Conservation (phyloP, 2,113 vertebrate species). For the Nesogale talazaci region DNA sequence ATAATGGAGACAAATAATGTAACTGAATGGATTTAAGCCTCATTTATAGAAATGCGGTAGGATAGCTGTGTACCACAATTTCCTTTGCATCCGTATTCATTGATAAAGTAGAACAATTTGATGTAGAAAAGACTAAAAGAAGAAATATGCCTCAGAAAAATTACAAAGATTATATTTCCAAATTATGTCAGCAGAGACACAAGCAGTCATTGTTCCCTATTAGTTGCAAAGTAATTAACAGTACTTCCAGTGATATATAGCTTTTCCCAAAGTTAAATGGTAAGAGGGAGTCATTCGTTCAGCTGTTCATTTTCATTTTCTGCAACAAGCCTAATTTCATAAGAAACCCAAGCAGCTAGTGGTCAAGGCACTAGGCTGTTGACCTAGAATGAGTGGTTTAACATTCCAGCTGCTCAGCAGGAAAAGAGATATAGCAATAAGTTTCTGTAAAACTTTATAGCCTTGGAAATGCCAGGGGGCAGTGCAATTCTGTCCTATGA, state of each 20-base stretch:
- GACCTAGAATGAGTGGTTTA: neutral
- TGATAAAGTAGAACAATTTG: slow-evolving; percentile 34
- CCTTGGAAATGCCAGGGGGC: neutral
- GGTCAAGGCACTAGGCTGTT: neutral
- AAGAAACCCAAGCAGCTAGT: too few relatives aligned
- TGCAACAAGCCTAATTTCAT: too few relatives aligned
- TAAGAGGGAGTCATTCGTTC: slow-evolving; percentile 1
- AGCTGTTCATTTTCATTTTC: too few relatives aligned
- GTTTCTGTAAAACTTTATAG: neutral
- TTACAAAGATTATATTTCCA: neutral
- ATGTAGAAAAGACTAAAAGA: neutral
- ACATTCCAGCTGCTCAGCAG: neutral
- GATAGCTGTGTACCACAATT: neutral
- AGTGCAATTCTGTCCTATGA: neutral
- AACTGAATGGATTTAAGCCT: neutral
- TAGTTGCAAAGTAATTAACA: too few relatives aligned
- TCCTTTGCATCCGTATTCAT: slow-evolving; percentile 22
- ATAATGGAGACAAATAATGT: neutral
- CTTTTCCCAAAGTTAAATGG: neutral
- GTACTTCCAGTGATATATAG: neutral
- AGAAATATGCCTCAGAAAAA: slow-evolving; percentile 35
- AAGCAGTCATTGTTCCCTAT: slow-evolving; percentile 42
- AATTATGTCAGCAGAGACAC: slow-evolving; percentile 21
- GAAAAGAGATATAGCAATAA: neutral
- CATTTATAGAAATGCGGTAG: neutral